phyloP scores from a whole-genome alignment of 2,888 invertebrate genomes.

The Xanthia icteritia region DNA sequence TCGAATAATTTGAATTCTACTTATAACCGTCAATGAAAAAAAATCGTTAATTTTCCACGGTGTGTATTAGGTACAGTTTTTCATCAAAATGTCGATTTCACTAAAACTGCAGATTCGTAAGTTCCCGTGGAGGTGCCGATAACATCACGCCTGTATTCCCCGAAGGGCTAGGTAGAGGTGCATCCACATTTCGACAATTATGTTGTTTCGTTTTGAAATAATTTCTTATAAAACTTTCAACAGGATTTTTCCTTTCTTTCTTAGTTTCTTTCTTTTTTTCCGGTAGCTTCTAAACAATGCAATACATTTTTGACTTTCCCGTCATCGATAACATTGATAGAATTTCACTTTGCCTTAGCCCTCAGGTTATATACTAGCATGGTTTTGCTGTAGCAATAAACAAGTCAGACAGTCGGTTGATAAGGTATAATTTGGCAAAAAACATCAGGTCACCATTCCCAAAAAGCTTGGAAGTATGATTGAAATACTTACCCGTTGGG shows the following conservation, averaged over 20 bases:
- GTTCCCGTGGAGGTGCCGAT: too few species aligned
- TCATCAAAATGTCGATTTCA: too few species aligned
- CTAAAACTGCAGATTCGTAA: too few species aligned
- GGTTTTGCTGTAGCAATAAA: neutral
- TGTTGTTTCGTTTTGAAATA: neutral
- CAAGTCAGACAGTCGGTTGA: neutral
- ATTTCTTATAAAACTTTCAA: neutral
- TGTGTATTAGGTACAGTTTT: too few species aligned
- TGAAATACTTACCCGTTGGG: slow-evolving; percentile 92
- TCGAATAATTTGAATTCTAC: too few species aligned
- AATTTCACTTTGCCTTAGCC: neutral
- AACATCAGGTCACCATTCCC: slow-evolving; percentile 13
- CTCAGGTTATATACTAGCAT: neutral
- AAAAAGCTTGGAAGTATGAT: slow-evolving; percentile 1
- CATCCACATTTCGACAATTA: too few species aligned
- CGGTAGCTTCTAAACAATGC: neutral
- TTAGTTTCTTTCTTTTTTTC: neutral
- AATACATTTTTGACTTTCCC: too few species aligned
- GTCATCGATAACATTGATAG: neutral
- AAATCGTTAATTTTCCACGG: too few species aligned
- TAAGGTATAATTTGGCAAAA: neutral
- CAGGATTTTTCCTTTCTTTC: neutral
- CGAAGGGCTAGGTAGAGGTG: too few species aligned
- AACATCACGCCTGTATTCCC: too few species aligned
- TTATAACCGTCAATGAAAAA: too few species aligned